Evolutionary conservation across 23 tunicate genomes (phyloP).

Genomic region (Styela plicata): DNA sequence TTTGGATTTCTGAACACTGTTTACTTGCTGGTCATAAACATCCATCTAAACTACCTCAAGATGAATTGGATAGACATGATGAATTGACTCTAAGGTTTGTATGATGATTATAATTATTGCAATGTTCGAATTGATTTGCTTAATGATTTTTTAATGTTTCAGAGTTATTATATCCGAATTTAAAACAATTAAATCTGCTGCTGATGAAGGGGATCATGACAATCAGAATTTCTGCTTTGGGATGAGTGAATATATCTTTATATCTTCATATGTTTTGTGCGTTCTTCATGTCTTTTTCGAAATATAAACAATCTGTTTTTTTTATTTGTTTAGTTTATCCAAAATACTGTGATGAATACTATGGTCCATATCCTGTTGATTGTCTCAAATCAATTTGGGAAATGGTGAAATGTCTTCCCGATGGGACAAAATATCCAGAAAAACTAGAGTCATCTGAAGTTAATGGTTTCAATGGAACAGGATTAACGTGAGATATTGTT

Average conservation of each 20-base stretch:
- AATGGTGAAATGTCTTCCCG: not conserved
- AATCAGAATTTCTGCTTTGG: conserved; percentile 30
- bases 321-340: not conserved
- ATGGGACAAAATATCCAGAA: not conserved
- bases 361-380: conserved; percentile 14
- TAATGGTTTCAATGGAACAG: not conserved
- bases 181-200: not conserved
- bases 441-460: not conserved
- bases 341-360: not conserved
- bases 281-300: too few relatives aligned
- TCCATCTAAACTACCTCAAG: not conserved
- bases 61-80: not conserved
- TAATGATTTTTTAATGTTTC: not conserved
- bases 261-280: not conserved
- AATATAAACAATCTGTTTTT: not conserved
- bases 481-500: not conserved
- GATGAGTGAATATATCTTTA: conserved; percentile 9
- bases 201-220: not conserved
- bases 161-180: conserved; percentile 16
- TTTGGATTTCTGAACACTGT: conserved; percentile 26
- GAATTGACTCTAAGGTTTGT: not conserved
- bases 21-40: conserved; percentile 11
- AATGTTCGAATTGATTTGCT: not conserved
- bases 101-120: too few relatives aligned
- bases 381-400: conserved; percentile 1